Evolutionary conservation across 2,113 vertebrate species (phyloP).

Genomic region (Delphinus delphis): DNA sequence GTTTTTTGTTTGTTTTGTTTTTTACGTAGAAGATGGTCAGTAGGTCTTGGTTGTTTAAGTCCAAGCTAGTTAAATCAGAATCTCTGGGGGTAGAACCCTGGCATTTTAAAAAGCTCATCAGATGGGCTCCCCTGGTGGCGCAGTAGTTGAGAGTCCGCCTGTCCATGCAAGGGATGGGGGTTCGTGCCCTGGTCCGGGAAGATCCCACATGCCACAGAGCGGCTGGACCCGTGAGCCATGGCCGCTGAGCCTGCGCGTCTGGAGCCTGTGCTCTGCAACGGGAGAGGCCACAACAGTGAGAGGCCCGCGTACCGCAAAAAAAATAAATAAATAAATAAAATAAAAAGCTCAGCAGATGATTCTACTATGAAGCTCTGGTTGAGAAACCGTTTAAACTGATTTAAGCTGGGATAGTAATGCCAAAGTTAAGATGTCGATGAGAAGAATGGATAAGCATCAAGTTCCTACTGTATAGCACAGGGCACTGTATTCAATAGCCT

Average conservation of each 20-base stretch:
- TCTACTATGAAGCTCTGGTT: background rate
- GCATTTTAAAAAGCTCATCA: background rate
- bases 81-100: background rate
- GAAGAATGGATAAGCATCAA: background rate
- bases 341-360: background rate
- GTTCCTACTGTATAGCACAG: background rate
- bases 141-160: too few species aligned
- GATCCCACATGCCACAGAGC: too few species aligned
- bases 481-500: background rate
- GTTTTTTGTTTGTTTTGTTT: background rate
- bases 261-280: too few species aligned
- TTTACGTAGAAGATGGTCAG: background rate
- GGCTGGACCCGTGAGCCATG: too few species aligned
- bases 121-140: background rate
- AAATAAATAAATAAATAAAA: too few species aligned
- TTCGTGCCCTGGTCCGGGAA: too few species aligned
- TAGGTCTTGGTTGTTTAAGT: conserved; percentile 1
- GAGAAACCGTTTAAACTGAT: background rate
- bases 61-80: background rate
- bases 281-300: too few species aligned
- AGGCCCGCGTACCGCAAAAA: too few species aligned
- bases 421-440: background rate
- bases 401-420: background rate
- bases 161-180: too few species aligned
- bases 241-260: too few species aligned